phyloP scores from a whole-genome alignment of 37 sponge, comb jelly and placozoan species.

The Crambe crambe region DNA sequence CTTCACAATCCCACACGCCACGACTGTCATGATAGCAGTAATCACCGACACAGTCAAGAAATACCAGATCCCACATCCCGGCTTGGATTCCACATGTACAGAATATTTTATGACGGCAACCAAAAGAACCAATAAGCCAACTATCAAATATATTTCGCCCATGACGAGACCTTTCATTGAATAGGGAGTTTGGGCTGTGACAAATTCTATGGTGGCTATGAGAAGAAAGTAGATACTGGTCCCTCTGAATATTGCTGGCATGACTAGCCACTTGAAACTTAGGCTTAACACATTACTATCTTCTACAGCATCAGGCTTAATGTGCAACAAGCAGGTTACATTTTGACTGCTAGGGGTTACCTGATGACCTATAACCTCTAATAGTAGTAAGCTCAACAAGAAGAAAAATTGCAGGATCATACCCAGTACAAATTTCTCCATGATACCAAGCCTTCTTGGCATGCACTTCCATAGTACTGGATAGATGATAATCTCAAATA shows the following conservation, averaged over 20 bases:
- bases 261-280: background rate
- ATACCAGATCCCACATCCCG: background rate
- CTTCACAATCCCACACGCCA: background rate
- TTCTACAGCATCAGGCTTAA: background rate
- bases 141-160: background rate
- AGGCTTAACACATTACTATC: background rate
- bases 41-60: background rate
- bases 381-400: background rate
- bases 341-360: background rate
- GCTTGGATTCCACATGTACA: background rate
- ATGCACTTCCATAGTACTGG: slow-evolving; percentile 1
- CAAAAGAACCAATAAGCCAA: background rate
- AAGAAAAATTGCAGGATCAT: background rate
- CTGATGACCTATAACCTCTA: background rate
- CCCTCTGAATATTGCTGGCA: background rate
- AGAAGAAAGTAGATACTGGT: background rate
- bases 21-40: background rate
- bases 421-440: background rate
- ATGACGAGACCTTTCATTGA: slow-evolving; percentile 7
- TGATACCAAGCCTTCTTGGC: background rate
- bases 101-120: background rate
- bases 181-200: background rate
- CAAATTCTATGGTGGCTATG: background rate
- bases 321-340: background rate
- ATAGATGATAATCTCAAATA: background rate